Base-by-base conservation (phyloP, 2,888 invertebrate species). In the Andrena dorsata region DNA sequence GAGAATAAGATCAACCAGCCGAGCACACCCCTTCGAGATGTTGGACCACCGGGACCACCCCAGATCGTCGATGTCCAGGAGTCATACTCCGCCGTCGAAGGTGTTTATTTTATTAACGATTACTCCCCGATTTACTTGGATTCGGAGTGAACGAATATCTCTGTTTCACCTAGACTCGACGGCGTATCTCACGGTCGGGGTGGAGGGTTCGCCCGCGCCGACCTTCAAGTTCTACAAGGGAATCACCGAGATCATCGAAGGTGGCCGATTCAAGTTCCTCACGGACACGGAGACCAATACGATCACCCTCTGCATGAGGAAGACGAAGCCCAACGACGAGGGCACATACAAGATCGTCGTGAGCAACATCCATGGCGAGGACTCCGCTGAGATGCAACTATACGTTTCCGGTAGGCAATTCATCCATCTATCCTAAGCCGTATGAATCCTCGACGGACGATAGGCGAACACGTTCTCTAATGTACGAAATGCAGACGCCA, bases 241-340 rank as follows among this genome's bases (percentile, higher is more conserved):
- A 88, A 97, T 98, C 91, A 96, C 97, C 41, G 98, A 98, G 94
- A 97, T 99, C 90, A 96, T 98, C 92, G 98, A 98, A 94, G 98
- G 98, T 88, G 99, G 99, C 88, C 96, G 99, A 83, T 99, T 98
- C 95, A 98, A 98, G 94, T 97, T 98, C 93, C 95, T 98, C 90
- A 99, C 99, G 53, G 99, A 99, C 94, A 98, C 98, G 66, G 98
- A 98, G 91, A 97, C 97, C 80, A 98, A 98, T 93, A 96, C 97
- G 78, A 97, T 99, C 90, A 98, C 98, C 56, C 95, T 99, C 83
- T 98, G 98, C 93, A 98, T 99, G 95, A 96, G 98, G 90, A 99
- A 99, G 95, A 97, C 98, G 88, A 98, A 99, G 93, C 98, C 98
- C 64, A 98, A 98, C 92, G 99, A 99, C 96, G 99, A 99, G 95